These are phyloP conservation scores for Ruditapes philippinarum DNA, from an alignment of 1,140 invertebrate genomes.

Conservation along the genomic window DNA sequence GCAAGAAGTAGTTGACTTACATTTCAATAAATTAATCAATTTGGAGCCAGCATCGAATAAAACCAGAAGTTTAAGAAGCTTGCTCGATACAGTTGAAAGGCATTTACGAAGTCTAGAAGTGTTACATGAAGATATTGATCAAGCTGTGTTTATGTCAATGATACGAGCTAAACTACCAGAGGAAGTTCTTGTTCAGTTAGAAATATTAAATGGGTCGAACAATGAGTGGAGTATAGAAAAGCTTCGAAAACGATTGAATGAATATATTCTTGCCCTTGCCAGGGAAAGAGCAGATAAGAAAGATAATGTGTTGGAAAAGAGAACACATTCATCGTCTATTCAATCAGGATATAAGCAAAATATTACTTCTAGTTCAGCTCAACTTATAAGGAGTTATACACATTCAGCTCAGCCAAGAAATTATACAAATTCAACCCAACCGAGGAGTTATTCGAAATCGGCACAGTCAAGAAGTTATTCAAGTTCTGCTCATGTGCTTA, in stretches of 20 bases:
- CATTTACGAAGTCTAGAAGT: slow-evolving; percentile 11
- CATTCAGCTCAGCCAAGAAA: too few relatives aligned
- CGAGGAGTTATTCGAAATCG: background rate
- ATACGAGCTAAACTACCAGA: slow-evolving; percentile 2
- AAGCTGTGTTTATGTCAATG: slow-evolving; percentile 24
- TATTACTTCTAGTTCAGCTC: background rate
- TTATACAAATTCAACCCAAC: too few relatives aligned
- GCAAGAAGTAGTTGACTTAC: slow-evolving; percentile 25
- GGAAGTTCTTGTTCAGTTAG: background rate
- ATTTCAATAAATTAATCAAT: background rate
- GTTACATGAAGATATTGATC: background rate
- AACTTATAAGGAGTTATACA: too few relatives aligned
- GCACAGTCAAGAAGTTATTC: background rate
- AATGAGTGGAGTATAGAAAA: background rate
- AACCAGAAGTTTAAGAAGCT: background rate
- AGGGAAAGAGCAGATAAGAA: background rate
- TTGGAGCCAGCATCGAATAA: background rate
- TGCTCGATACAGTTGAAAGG: background rate
- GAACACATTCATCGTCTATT: background rate
- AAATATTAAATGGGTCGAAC: slow-evolving; percentile 8
- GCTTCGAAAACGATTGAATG: background rate
- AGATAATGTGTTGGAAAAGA: background rate
- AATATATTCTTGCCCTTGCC: background rate
- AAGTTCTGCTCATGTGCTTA: background rate
- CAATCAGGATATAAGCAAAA: background rate